A percentile compares a stretch with the other conserved stretches of the same genome.
phyloP scores from a whole-genome alignment of 2,113 vertebrate genomes.

The Syrmaticus mikado region DNA sequence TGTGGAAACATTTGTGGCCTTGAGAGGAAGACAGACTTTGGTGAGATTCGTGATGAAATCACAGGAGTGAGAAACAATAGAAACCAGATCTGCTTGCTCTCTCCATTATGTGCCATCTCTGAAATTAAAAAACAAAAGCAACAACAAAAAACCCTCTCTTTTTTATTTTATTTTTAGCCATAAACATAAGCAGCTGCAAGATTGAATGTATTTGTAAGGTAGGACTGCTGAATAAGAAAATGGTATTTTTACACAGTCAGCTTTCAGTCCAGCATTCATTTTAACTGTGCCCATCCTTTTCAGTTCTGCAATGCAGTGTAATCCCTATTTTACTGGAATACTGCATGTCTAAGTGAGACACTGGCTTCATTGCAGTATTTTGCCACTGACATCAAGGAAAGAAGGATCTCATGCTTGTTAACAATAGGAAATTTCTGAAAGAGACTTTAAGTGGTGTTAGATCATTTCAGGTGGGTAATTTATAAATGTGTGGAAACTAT shows the following conservation, averaged over 20 bases:
- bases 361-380: slow-evolving; percentile 36
- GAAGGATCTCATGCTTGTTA: background rate
- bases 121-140: background rate
- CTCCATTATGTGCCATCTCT: background rate
- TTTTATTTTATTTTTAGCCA: background rate
- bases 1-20: background rate
- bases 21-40: background rate
- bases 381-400: background rate
- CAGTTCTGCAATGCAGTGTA: slow-evolving; percentile 47
- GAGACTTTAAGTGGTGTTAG: background rate
- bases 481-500: background rate
- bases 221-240: slow-evolving; percentile 39
- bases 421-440: background rate
- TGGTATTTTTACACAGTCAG: slow-evolving; percentile 8
- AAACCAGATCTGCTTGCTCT: background rate
- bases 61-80: background rate
- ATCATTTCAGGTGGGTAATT: background rate
- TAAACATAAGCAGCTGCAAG: background rate
- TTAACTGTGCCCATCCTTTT: slow-evolving; percentile 25
- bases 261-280: slow-evolving; percentile 4
- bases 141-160: background rate
- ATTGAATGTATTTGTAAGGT: background rate
- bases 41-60: background rate
- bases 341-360: background rate
- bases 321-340: slow-evolving; percentile 33